phyloP scores from a whole-genome alignment of 2,888 invertebrate genomes.

The Chaetogeoica ovagalla region DNA sequence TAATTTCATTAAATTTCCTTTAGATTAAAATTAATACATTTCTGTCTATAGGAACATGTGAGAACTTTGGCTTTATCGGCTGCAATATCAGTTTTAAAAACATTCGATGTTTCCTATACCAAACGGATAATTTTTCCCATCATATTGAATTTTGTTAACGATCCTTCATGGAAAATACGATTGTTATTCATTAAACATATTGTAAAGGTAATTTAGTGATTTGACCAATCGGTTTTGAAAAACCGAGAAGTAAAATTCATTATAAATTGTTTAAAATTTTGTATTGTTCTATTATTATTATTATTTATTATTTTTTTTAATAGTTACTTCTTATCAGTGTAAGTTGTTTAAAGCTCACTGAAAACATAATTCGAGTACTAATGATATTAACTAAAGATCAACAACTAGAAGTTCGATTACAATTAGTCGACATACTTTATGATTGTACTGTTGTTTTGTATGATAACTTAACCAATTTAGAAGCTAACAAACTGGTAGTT shows the following conservation, averaged over 20 bases:
- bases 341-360: constrained; percentile 32
- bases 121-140: constrained; percentile 18
- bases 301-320: constrained; percentile 11
- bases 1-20: not conserved
- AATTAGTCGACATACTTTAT: constrained; percentile 18
- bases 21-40: constrained; percentile 21
- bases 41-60: constrained; percentile 17
- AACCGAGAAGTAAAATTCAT: not conserved
- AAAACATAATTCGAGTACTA: constrained; percentile 31
- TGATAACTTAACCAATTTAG: constrained; percentile 14
- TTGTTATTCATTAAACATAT: constrained; percentile 26
- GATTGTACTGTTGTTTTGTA: constrained; percentile 30
- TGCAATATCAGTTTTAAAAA: constrained; percentile 23
- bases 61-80: constrained; percentile 31
- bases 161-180: constrained; percentile 18
- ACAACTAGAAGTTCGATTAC: constrained; percentile 21
- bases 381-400: constrained; percentile 27
- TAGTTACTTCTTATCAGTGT: constrained; percentile 12
- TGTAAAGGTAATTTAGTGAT: constrained; percentile 18
- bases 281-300: too few species aligned
- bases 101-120: not conserved
- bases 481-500: constrained; percentile 27
- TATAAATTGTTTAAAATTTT: not conserved
- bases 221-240: not conserved
- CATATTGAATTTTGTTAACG: constrained; percentile 21